Conservation (phyloP, 2,113 vertebrate genomes). For the Silurus glanis region DNA sequence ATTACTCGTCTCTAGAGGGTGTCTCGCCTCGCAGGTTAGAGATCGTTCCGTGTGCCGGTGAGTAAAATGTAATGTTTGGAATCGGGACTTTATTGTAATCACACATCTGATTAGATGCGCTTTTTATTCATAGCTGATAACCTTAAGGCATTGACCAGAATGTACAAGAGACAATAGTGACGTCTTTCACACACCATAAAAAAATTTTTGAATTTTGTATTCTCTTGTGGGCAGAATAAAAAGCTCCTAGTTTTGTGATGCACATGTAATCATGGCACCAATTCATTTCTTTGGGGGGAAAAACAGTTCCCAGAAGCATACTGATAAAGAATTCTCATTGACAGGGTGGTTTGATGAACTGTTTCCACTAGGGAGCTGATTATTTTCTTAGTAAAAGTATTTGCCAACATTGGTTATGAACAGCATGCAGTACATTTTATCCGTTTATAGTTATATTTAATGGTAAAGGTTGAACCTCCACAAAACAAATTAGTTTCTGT, state of each 20-base stretch:
- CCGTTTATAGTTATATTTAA: background rate
- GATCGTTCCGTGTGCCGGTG: constrained; percentile 3
- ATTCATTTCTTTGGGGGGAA: background rate
- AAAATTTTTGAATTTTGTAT: too few relatives aligned
- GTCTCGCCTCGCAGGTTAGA: constrained; percentile 29
- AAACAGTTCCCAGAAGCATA: background rate
- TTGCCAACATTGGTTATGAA: background rate
- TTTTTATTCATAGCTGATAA: constrained; percentile 29
- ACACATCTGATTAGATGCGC: constrained; percentile 38
- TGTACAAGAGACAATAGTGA: background rate
- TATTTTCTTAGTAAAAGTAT: background rate
- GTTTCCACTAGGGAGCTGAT: background rate
- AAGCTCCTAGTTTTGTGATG: background rate
- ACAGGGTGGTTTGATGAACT: background rate
- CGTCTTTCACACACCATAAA: background rate
- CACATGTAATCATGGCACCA: background rate
- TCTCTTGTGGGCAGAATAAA: background rate
- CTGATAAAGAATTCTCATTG: background rate
- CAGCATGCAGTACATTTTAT: background rate
- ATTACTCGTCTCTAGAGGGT: constrained; percentile 37
- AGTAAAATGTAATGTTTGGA: constrained; percentile 33
- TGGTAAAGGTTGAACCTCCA: background rate
- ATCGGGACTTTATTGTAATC: constrained; percentile 43
- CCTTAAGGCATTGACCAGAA: constrained; percentile 30
- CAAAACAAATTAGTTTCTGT: background rate